A percentile compares a stretch with the other conserved stretches of the same genome.
These are phyloP conservation scores for Drosophila bipectinata DNA, from an alignment of 1,140 invertebrate genomes.

Conservation along the genomic window DNA sequence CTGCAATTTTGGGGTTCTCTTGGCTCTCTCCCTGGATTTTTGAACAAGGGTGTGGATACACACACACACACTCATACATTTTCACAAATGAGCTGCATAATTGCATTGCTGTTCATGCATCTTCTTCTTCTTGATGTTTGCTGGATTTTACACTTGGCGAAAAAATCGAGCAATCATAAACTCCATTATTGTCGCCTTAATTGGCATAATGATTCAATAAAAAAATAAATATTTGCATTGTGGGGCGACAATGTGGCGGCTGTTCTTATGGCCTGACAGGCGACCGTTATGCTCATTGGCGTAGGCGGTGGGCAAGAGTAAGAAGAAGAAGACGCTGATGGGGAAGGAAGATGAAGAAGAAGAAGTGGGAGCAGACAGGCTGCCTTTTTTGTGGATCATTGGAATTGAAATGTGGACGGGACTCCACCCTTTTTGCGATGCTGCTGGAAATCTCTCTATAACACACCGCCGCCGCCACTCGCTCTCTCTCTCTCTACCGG, in stretches of 20 bases:
- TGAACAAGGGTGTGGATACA: conserved; percentile 69
- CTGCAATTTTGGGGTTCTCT: conserved; percentile 39
- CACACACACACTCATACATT: conserved; percentile 15
- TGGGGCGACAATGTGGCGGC: conserved; percentile 59
- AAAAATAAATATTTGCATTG: conserved; percentile 81
- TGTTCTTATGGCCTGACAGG: conserved; percentile 17
- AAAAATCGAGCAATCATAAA: conserved; percentile 45
- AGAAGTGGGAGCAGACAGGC: conserved; percentile 46
- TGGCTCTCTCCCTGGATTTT: conserved; percentile 26
- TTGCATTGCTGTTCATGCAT: conserved; percentile 57
- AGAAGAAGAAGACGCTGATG: background rate
- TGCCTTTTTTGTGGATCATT: conserved; percentile 79
- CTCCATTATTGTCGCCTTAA: conserved; percentile 53
- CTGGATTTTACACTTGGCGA: conserved; percentile 55
- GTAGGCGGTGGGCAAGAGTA: conserved; percentile 28
- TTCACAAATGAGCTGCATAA: conserved; percentile 64
- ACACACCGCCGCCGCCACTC: conserved; percentile 2
- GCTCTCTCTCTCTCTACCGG: conserved; percentile 29
- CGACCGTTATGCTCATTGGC: conserved; percentile 66
- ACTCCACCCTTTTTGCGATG: conserved; percentile 77
- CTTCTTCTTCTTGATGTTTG: conserved; percentile 28
- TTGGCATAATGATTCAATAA: conserved; percentile 83
- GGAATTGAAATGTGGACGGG: conserved; percentile 69
- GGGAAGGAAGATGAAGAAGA: conserved; percentile 3
- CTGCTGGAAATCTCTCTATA: conserved; percentile 66